Conservation (phyloP, 2,797 vertebrate species). For the Uromys caudimaculatus region DNA sequence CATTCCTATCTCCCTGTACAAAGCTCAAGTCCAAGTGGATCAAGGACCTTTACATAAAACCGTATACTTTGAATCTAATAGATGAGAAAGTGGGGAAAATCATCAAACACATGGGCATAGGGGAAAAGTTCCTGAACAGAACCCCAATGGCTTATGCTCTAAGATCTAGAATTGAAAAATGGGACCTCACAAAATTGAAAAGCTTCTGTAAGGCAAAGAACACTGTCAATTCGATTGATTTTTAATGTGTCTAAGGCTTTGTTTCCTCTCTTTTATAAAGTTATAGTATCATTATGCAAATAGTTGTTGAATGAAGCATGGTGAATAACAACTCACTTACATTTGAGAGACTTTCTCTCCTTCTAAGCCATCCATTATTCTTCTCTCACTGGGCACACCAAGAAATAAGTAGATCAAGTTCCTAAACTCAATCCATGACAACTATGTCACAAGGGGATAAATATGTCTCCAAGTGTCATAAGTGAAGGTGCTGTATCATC, state of each 20-base stretch:
- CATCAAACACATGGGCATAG: too few species aligned
- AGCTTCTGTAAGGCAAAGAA: too few species aligned
- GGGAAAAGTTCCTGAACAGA: too few species aligned
- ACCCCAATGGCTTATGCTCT: too few species aligned
- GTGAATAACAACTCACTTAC: background rate
- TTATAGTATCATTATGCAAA: background rate
- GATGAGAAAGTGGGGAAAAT: too few species aligned
- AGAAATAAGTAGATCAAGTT: background rate
- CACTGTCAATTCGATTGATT: background rate
- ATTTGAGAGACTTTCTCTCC: background rate
- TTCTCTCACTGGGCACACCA: background rate
- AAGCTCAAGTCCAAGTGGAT: too few species aligned
- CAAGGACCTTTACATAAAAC: too few species aligned
- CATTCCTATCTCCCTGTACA: too few species aligned
- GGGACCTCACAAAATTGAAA: too few species aligned
- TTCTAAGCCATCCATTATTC: background rate
- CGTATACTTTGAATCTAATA: too few species aligned
- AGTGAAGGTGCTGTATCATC: accelerated
- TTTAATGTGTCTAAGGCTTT: background rate
- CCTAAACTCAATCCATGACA: background rate
- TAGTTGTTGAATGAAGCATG: background rate
- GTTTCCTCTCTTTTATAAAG: background rate
- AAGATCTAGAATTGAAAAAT: too few species aligned
- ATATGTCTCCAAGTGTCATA: too few species aligned
- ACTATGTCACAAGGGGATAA: background rate